Evolutionary conservation across 2,113 vertebrate genomes (phyloP).

Genomic region (Gallinago undulata): DNA sequence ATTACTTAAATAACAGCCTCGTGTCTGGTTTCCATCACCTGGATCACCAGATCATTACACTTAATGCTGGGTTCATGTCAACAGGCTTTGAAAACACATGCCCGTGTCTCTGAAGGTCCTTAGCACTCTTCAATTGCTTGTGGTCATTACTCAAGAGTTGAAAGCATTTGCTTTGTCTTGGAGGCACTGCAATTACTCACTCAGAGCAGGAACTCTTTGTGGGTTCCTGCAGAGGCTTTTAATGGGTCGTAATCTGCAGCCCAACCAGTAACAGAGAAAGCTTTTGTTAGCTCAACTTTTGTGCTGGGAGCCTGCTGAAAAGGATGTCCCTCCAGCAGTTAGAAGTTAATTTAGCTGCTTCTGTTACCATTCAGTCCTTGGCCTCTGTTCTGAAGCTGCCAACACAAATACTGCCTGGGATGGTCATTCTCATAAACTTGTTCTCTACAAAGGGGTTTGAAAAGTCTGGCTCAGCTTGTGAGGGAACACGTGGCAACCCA

Average conservation of each 20-base stretch:
- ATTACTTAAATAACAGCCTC: background rate
- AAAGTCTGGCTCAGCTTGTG: background rate
- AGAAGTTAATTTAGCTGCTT: conserved; percentile 30
- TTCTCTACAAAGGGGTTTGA: background rate
- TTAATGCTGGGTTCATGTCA: background rate
- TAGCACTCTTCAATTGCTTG: background rate
- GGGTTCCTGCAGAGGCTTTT: background rate
- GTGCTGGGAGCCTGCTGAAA: background rate
- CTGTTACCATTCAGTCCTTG: background rate
- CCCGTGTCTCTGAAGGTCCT: background rate
- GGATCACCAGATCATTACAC: background rate
- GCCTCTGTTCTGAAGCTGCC: background rate
- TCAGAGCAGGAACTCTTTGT: background rate
- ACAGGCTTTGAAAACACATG: background rate
- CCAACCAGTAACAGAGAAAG: background rate
- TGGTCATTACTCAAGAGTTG: background rate
- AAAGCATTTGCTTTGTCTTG: background rate
- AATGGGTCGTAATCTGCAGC: background rate
- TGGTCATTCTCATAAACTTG: background rate
- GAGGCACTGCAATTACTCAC: background rate
- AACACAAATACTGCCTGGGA: conserved; percentile 22
- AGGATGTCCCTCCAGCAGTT: background rate
- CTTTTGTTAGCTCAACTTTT: background rate
- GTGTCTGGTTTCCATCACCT: background rate
- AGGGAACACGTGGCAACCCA: background rate